Evolutionary conservation across 2,888 invertebrate genomes (phyloP).

Genomic region (Capitulum mitella): DNA sequence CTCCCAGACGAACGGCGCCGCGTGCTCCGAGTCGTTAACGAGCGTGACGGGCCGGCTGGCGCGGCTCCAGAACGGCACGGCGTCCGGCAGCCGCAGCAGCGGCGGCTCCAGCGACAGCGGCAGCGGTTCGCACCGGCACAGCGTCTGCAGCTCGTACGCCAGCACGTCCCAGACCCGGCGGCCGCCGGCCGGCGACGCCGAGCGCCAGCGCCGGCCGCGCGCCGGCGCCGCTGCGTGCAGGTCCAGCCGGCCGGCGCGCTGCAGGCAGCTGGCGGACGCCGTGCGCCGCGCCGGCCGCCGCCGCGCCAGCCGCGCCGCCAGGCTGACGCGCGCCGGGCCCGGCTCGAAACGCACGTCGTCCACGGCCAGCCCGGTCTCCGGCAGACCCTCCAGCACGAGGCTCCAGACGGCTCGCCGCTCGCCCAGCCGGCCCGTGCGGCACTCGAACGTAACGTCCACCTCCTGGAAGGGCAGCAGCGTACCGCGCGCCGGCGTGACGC

Average conservation of each 20-base stretch:
- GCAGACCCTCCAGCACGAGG: neutral
- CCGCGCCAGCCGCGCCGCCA: slow-evolving; percentile 15
- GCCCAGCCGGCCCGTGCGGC: slow-evolving; percentile 48
- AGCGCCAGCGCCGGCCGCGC: neutral
- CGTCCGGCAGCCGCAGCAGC: slow-evolving; percentile 6
- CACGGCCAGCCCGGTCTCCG: neutral
- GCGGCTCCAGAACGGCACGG: slow-evolving; percentile 9
- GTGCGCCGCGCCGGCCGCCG: neutral
- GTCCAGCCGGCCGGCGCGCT: neutral
- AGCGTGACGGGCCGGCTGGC: neutral
- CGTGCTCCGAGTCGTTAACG: slow-evolving; percentile 12
- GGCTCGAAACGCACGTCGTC: slow-evolving; percentile 3
- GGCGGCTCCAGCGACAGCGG: slow-evolving; percentile 15
- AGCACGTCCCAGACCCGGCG: neutral
- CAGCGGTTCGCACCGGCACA: slow-evolving; percentile 11
- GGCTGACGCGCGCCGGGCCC: slow-evolving; percentile 42
- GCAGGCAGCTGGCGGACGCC: neutral
- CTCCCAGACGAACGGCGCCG: neutral
- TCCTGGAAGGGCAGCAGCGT: slow-evolving; percentile 46
- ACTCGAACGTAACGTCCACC: slow-evolving; percentile 50
- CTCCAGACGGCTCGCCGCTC: slow-evolving; percentile 45
- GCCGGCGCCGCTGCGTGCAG: neutral
- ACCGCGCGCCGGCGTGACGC: neutral
- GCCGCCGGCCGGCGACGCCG: neutral
- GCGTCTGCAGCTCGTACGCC: slow-evolving; percentile 1